phyloP scores from a whole-genome alignment of 2,797 vertebrate genomes.

The Propithecus perrieri region DNA sequence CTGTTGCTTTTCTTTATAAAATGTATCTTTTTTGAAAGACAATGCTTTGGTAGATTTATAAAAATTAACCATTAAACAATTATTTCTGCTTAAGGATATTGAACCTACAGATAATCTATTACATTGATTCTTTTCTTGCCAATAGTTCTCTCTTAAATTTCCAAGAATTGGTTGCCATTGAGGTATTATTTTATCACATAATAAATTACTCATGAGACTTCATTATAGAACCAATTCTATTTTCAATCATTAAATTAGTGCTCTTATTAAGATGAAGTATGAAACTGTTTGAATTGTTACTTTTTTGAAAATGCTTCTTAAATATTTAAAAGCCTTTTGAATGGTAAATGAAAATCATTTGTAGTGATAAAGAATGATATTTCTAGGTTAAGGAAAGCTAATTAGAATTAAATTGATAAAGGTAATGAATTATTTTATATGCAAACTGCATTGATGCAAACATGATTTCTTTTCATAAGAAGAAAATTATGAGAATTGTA shows the following conservation, averaged over 20 bases:
- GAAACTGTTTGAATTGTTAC: neutral
- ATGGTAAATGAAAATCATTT: neutral
- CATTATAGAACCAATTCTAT: slow-evolving; percentile 22
- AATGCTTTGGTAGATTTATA: neutral
- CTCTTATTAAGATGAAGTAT: neutral
- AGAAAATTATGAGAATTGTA: neutral
- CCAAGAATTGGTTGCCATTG: neutral
- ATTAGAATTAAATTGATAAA: slow-evolving; percentile 53
- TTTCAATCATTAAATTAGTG: slow-evolving; percentile 47
- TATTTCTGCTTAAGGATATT: neutral
- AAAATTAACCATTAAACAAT: neutral
- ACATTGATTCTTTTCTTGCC: neutral
- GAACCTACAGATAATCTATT: neutral
- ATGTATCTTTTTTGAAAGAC: neutral
- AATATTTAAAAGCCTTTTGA: slow-evolving; percentile 50
- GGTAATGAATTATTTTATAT: neutral
- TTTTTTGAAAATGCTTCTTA: slow-evolving; percentile 36
- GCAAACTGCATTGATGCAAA: neutral
- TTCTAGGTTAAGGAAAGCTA: neutral
- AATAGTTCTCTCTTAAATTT: neutral
- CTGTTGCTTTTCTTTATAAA: neutral
- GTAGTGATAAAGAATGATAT: neutral
- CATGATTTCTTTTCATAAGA: slow-evolving; percentile 45
- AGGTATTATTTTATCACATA: neutral
- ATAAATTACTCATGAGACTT: neutral